A percentile compares a stretch with the other conserved stretches of the same genome.
Evolutionary conservation across 2,888 invertebrate genomes (phyloP).

Genomic region (Platynereis dumerilii): DNA sequence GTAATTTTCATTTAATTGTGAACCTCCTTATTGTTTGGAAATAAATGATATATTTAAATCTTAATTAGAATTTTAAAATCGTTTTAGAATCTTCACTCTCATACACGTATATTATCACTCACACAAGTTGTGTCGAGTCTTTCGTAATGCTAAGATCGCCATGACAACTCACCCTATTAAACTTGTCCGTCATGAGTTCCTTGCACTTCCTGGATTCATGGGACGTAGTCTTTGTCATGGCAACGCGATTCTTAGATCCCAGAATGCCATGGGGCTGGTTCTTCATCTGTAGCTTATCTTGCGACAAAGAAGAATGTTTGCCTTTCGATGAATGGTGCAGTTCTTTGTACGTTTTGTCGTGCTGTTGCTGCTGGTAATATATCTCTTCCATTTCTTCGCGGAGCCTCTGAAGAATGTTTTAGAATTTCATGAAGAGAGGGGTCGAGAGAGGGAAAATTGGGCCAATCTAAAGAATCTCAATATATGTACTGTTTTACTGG

Average conservation of each 20-base stretch:
- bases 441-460: too few relatives aligned
- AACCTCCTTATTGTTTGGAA: too few relatives aligned
- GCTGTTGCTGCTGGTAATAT: slow-evolving; percentile 59
- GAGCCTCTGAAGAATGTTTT: slow-evolving; percentile 33
- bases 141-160: too few relatives aligned
- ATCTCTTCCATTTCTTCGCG: slow-evolving; percentile 63
- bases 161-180: slow-evolving; percentile 74
- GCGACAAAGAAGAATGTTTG: slow-evolving; percentile 48
- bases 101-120: too few relatives aligned
- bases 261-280: slow-evolving; percentile 45
- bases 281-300: slow-evolving; percentile 56
- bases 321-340: slow-evolving; percentile 21
- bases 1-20: too few relatives aligned
- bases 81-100: too few relatives aligned
- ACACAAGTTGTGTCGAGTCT: too few relatives aligned
- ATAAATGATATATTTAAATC: too few relatives aligned
- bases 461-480: too few relatives aligned
- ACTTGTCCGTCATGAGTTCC: slow-evolving; percentile 81
- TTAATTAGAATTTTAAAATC: too few relatives aligned
- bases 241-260: slow-evolving; percentile 3
- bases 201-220: slow-evolving; percentile 88
- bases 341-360: slow-evolving; percentile 58
- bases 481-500: too few relatives aligned
- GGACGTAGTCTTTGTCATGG: slow-evolving; percentile 58
- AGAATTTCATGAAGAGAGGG: too few relatives aligned